phyloP scores from a whole-genome alignment of 2,113 vertebrate species.

The Mesembrinibis cayennensis region DNA sequence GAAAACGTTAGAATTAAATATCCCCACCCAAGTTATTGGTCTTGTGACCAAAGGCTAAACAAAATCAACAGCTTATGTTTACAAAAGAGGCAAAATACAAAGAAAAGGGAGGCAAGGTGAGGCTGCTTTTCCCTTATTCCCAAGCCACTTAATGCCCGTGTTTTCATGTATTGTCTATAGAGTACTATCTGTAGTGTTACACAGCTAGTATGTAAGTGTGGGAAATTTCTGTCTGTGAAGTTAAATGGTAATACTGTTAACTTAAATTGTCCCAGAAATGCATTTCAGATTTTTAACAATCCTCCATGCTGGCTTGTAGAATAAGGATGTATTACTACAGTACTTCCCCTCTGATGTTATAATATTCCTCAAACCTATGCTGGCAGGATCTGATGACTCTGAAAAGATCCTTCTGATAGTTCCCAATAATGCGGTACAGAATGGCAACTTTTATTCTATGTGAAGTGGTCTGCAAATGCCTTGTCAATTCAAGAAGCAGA shows the following conservation, averaged over 20 bases:
- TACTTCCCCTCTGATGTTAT: background rate
- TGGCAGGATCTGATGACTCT: background rate
- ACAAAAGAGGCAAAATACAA: background rate
- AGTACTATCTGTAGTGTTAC: background rate
- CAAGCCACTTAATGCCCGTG: accelerated
- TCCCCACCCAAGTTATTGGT: accelerated
- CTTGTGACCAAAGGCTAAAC: background rate
- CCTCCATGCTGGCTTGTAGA: accelerated
- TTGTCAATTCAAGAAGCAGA: background rate
- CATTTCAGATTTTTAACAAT: background rate
- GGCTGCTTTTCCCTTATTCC: background rate
- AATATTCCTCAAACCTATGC: background rate
- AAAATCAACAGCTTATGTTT: background rate
- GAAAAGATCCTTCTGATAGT: background rate
- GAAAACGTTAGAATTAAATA: background rate
- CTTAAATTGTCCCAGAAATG: background rate
- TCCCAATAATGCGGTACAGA: background rate
- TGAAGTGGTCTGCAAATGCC: background rate
- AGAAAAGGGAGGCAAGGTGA: background rate
- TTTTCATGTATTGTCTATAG: background rate
- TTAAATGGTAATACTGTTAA: background rate
- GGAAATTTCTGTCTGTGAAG: background rate
- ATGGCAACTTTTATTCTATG: background rate
- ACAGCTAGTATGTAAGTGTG: accelerated
- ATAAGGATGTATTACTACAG: background rate